Conservation (phyloP, 1,140 invertebrate genomes). For the Holotrichia oblita region DNA sequence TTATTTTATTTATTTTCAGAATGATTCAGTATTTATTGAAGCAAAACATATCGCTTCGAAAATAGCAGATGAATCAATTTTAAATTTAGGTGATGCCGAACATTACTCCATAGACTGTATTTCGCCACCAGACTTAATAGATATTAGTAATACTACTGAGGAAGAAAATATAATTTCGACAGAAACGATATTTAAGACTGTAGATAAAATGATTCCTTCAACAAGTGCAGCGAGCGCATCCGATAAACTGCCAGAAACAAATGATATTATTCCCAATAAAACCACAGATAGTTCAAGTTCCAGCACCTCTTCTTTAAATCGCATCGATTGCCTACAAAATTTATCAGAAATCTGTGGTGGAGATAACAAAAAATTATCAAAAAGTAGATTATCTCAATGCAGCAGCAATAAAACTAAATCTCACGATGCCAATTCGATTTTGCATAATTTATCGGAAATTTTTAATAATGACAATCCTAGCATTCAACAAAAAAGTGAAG, state of each 20-base stretch:
- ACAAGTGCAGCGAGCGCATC: background rate
- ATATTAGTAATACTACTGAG: slow-evolving; percentile 37
- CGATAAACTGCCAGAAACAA: background rate
- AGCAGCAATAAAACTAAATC: slow-evolving; percentile 29
- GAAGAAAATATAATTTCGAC: background rate
- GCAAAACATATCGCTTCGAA: slow-evolving; percentile 41
- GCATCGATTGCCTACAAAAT: background rate
- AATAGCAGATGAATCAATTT: slow-evolving; percentile 46
- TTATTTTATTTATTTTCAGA: slow-evolving; percentile 41
- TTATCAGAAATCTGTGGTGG: background rate
- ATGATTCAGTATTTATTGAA: slow-evolving; percentile 47
- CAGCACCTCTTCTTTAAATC: background rate
- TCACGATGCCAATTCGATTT: slow-evolving; percentile 40
- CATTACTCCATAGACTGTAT: slow-evolving; percentile 41
- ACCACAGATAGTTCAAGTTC: background rate
- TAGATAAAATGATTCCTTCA: slow-evolving; percentile 43
- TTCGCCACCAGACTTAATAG: slow-evolving; percentile 38
- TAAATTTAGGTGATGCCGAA: slow-evolving; percentile 37
- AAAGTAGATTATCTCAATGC: background rate
- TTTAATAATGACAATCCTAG: slow-evolving; percentile 42
- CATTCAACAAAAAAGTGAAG: slow-evolving; percentile 44
- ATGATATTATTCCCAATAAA: background rate
- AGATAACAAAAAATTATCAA: slow-evolving; percentile 21
- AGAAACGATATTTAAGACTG: slow-evolving; percentile 41
- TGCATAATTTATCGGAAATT: slow-evolving; percentile 42